Evolutionary conservation across 2,888 invertebrate genomes (phyloP).

Genomic region (Heliconius ismenius): DNA sequence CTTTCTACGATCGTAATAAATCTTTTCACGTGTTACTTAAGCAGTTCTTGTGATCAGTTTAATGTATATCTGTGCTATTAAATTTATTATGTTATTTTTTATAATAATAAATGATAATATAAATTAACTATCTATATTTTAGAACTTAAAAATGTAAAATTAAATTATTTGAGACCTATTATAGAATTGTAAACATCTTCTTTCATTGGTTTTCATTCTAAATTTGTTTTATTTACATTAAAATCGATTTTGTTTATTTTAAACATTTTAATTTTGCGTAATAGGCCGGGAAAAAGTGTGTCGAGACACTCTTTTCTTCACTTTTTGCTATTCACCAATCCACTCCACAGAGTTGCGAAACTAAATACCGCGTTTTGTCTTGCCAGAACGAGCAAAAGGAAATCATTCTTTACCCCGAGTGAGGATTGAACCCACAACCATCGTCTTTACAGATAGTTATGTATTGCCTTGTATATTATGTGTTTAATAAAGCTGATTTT

Average conservation of each 20-base stretch:
- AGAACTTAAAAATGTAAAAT: neutral
- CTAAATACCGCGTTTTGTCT: neutral
- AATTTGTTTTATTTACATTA: neutral
- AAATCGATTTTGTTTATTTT: neutral
- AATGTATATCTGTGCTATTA: neutral
- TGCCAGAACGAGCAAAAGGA: neutral
- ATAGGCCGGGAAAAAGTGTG: neutral
- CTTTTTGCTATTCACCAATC: neutral
- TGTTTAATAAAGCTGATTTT: slow-evolving; percentile 62
- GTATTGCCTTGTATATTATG: neutral
- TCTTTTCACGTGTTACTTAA: slow-evolving; percentile 14
- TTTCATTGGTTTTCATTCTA: neutral
- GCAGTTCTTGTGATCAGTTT: neutral
- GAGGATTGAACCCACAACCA: neutral
- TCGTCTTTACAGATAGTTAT: neutral
- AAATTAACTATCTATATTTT: no score
- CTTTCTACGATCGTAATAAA: slow-evolving; percentile 9
- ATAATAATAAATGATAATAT: no score
- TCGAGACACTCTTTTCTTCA: neutral
- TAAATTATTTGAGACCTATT: neutral
- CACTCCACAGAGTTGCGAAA: neutral
- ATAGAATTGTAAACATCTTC: neutral
- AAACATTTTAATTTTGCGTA: neutral
- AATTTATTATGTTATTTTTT: neutral
- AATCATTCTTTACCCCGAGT: neutral